Evolutionary conservation across 2,113 vertebrate genomes (phyloP).

Genomic region (Girardinichthys multiradiatus): DNA sequence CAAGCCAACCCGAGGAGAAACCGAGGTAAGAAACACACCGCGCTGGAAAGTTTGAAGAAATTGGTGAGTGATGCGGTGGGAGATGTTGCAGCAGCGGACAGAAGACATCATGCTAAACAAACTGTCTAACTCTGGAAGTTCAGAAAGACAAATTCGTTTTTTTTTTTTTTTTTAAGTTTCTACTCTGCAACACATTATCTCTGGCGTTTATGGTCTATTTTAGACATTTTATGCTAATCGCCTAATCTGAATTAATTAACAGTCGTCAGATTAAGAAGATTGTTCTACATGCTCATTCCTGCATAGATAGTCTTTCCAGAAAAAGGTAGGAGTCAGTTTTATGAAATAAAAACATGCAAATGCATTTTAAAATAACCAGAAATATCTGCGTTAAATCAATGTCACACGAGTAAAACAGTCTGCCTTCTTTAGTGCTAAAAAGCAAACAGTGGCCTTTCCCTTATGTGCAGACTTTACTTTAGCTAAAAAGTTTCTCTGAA

Average conservation of each 20-base stretch:
- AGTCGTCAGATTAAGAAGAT: not conserved
- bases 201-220: not conserved
- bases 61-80: conserved; percentile 40
- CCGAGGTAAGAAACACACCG: conserved; percentile 73
- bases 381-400: not conserved
- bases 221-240: not conserved
- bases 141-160: no score
- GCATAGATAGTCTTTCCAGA: not conserved
- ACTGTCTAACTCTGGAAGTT: not conserved
- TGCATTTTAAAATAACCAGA: not conserved
- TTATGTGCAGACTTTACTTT: not conserved
- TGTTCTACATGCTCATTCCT: not conserved
- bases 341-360: not conserved
- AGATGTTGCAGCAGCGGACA: conserved; percentile 29
- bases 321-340: not conserved
- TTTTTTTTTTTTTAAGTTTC: not conserved
- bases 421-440: not conserved
- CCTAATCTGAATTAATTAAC: no score
- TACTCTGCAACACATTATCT: not conserved
- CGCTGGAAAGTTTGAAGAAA: conserved; percentile 44
- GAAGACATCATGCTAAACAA: not conserved
- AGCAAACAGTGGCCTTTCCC: not conserved
- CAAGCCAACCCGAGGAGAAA: conserved; percentile 84
- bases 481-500: not conserved
- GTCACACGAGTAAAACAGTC: not conserved